Percentiles rank a stretch among this genome's conserved stretches.
Conservation (phyloP, 2,888 invertebrate species). For the Polydrusus pterygomalis region DNA sequence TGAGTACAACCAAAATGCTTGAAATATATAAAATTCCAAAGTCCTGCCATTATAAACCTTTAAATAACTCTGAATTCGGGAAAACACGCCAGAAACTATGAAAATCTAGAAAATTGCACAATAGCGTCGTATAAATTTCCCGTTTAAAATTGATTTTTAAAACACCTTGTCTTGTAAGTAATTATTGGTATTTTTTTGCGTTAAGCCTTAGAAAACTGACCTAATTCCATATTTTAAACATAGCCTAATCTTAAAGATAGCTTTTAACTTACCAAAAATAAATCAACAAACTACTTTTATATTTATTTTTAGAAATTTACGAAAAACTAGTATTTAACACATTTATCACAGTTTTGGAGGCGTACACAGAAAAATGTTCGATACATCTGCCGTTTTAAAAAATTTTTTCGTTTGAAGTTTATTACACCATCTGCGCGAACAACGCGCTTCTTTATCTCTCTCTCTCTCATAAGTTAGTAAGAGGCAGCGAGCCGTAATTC, state of each 20-base stretch:
- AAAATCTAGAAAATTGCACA: conserved; percentile 32
- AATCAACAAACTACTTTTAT: conserved; percentile 27
- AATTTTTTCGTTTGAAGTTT: background rate
- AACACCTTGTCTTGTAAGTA: conserved; percentile 19
- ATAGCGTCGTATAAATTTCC: conserved; percentile 26
- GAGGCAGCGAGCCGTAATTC: background rate
- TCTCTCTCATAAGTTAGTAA: background rate
- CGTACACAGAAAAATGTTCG: conserved; percentile 32
- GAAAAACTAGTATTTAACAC: conserved; percentile 36
- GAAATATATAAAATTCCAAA: conserved; percentile 3
- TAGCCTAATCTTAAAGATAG: background rate
- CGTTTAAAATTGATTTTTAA: conserved; percentile 27
- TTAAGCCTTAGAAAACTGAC: background rate
- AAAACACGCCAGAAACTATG: background rate
- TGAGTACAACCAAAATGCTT: background rate
- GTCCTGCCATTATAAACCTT: background rate
- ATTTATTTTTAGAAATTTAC: conserved; percentile 34
- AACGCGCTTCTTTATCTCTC: background rate
- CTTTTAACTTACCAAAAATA: conserved; percentile 33
- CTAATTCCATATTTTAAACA: conserved; percentile 5
- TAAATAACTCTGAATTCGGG: background rate
- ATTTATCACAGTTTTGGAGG: conserved; percentile 40
- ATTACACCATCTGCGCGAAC: background rate
- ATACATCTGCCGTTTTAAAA: conserved; percentile 3
- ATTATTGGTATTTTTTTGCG: background rate